Base-by-base conservation (phyloP, 2,888 invertebrate genomes). In the Diachrysia chrysitis region DNA sequence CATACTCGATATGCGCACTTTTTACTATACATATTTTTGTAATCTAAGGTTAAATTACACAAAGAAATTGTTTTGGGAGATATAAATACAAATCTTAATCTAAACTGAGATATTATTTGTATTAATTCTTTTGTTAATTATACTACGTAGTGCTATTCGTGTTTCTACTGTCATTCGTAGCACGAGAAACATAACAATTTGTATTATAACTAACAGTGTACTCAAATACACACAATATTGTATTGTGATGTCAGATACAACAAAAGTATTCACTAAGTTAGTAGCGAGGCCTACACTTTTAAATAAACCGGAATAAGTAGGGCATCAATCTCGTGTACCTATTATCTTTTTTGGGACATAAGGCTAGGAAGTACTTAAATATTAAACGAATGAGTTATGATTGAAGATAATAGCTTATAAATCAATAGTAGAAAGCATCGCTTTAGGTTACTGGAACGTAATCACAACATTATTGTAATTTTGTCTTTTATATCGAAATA, bases 241-340 rank as follows among this genome's bases (percentile, higher is more conserved):
- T 32, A 32, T 32, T 32, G 32, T 32, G 10, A 32, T 32, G 9
- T 32, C 2, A 32, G 51, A 32, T 55, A 3, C 29, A 10, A 10
- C 9, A 37, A 62, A 51, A 35, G 17, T 61, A 29, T 16, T 25
- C 37, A 55, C 23, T 7, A 14, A 61, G 51, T 32, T 58, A 46
- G 35, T 35, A 35, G 55, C 21, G 5, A n/a, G 12, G 54, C 17
- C 53, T 25, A 46, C 37, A 57, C 37, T 53, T 61, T 64, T 51
- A 56, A 59, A 56, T 42, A 56, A 64, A 62, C 53, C 23, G 58
- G 14, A 64, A n/a, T 25, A 23, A 21, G 32, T 61, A 29, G 37
- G 57, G 19, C 46, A 19, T 57, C 23, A 63, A 51, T 62, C 55
- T 56, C 4, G 16, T 63, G 21, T 57, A n/a, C n/a, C n/a, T 56